phyloP scores from a whole-genome alignment of 2,888 invertebrate genomes.

The Cryptops parisi region DNA sequence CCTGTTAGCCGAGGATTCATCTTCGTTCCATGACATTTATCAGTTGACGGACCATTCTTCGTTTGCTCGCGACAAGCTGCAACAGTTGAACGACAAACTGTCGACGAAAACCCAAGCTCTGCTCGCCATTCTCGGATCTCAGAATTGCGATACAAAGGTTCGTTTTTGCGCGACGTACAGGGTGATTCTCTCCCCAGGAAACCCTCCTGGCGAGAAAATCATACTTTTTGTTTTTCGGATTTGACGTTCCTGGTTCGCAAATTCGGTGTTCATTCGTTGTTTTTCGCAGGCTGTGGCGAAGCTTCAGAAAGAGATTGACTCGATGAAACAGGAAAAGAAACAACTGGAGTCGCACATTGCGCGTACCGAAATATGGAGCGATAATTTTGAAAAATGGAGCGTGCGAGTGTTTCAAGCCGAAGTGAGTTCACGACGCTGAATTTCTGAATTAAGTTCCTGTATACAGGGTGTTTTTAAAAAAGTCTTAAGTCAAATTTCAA shows the following conservation, averaged over 20 bases:
- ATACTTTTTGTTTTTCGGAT: background rate
- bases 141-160: constrained; percentile 63
- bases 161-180: too few relatives aligned
- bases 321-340: constrained; percentile 61
- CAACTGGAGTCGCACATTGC: constrained; percentile 69
- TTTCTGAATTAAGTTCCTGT: too few relatives aligned
- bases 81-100: constrained; percentile 67
- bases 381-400: constrained; percentile 77
- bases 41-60: constrained; percentile 58
- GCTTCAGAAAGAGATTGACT: constrained; percentile 69
- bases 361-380: constrained; percentile 78
- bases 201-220: too few relatives aligned
- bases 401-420: too few relatives aligned
- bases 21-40: constrained; percentile 8
- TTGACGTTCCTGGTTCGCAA: background rate
- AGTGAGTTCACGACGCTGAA: too few relatives aligned
- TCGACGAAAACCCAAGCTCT: constrained; percentile 71
- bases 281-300: constrained; percentile 53
- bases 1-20: background rate
- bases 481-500: too few relatives aligned
- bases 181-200: too few relatives aligned
- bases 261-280: too few relatives aligned
- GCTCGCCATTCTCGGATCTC: constrained; percentile 62
- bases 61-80: constrained; percentile 63
- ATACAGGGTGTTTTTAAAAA: too few relatives aligned